Conservation (phyloP, 1,140 invertebrate genomes). For the Dinothrombium tinctorium region DNA sequence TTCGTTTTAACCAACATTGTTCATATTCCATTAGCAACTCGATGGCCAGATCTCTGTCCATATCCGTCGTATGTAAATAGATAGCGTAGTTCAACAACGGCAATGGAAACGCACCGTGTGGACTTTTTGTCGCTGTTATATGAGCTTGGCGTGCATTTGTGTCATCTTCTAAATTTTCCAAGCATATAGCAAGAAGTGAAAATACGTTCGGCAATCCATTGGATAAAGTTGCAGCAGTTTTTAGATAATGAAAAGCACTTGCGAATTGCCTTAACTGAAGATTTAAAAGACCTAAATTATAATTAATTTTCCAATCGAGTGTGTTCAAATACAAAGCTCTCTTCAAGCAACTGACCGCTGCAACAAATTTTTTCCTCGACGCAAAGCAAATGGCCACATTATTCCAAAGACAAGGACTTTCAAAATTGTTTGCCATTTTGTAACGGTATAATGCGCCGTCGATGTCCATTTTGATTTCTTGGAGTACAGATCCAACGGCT, state of each 20-base stretch:
- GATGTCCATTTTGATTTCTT: constrained; percentile 8
- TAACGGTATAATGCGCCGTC: constrained; percentile 27
- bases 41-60: too few relatives aligned
- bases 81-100: constrained; percentile 10
- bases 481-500: constrained; percentile 50
- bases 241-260: constrained; percentile 55
- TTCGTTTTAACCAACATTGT: too few relatives aligned
- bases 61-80: constrained; percentile 11
- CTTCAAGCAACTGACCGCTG: constrained; percentile 54
- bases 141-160: constrained; percentile 9
- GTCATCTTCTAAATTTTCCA: constrained; percentile 8
- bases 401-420: constrained; percentile 66
- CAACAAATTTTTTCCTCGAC: constrained; percentile 72
- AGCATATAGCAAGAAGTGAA: constrained; percentile 7
- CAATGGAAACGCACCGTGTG: neutral
- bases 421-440: constrained; percentile 31
- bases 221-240: neutral
- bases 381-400: constrained; percentile 84
- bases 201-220: neutral
- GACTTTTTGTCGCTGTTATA: constrained; percentile 3
- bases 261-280: constrained; percentile 51
- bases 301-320: constrained; percentile 54
- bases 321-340: constrained; percentile 51
- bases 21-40: too few relatives aligned
- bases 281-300: constrained; percentile 53